Evolutionary conservation across 1,140 invertebrate species (phyloP).

Genomic region (Protaetia brevitarsis): DNA sequence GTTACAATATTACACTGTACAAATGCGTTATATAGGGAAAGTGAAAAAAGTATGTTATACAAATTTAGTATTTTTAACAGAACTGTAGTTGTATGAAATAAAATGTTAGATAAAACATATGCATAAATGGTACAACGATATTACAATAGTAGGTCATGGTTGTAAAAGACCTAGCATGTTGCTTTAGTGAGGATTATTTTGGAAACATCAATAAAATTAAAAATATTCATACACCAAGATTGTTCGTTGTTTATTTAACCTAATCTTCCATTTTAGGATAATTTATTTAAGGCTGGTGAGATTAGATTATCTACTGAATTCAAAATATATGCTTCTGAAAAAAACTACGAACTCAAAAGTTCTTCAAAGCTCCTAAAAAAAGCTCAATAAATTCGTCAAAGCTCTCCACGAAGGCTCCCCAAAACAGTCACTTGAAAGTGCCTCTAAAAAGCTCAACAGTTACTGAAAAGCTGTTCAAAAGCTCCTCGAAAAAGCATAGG

Average conservation of each 20-base stretch:
- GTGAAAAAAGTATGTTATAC: neutral
- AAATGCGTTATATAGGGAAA: conserved; percentile 3
- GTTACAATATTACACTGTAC: conserved; percentile 9
- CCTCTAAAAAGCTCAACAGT: too few species aligned
- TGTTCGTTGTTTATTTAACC: conserved; percentile 4
- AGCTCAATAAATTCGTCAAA: too few species aligned
- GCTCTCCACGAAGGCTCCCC: too few species aligned
- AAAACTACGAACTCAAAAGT: too few species aligned
- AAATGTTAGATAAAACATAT: neutral
- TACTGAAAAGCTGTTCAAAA: too few species aligned
- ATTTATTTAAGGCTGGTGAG: too few species aligned
- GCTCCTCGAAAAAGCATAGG: too few species aligned
- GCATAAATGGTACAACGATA: conserved; percentile 12
- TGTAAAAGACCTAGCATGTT: conserved; percentile 5
- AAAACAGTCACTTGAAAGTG: too few species aligned
- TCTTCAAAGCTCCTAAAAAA: too few species aligned
- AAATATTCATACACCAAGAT: neutral
- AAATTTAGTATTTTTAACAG: conserved; percentile 5
- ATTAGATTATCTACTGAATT: too few species aligned
- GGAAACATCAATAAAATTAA: conserved; percentile 11
- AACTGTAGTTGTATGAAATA: neutral
- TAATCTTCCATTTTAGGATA: too few species aligned
- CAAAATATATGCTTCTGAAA: too few species aligned
- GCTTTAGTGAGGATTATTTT: conserved; percentile 3
- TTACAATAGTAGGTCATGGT: neutral